Evolutionary conservation across 2,113 vertebrate genomes (phyloP).

Genomic region (Scalopus aquaticus): DNA sequence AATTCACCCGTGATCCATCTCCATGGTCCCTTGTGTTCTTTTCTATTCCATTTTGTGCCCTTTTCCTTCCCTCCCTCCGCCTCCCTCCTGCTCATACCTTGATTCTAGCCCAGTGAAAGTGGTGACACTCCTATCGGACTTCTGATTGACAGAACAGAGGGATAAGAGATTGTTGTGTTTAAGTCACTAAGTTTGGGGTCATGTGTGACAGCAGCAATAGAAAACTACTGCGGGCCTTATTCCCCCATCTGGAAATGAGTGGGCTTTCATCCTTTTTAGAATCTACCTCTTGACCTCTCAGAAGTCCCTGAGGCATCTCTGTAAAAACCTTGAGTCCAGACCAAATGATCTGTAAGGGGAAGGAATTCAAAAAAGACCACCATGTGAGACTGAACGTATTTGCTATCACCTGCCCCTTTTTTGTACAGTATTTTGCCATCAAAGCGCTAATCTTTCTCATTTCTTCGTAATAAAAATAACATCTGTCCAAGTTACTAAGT

Average conservation of each 20-base stretch:
- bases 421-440: slow-evolving; percentile 3
- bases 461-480: slow-evolving; percentile 41
- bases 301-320: not conserved
- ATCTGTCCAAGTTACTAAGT: not conserved
- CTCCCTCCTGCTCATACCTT: not conserved
- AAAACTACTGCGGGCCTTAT: not conserved
- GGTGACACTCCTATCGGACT: not conserved
- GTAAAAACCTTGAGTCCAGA: not conserved
- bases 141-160: not conserved
- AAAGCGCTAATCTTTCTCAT: not conserved
- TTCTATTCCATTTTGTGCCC: no score
- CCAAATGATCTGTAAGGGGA: not conserved
- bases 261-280: not conserved
- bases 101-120: not conserved
- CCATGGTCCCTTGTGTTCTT: no score
- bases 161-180: not conserved
- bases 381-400: not conserved
- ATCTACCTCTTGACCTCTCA: not conserved
- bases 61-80: no score
- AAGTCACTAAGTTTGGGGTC: not conserved
- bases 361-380: not conserved
- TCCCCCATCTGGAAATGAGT: not conserved
- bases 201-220: not conserved
- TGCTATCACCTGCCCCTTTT: not conserved
- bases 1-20: no score